Percentiles rank a stretch among this genome's conserved stretches.
Conservation (phyloP, 2,888 invertebrate species). For the Hypolimnas misippus region DNA sequence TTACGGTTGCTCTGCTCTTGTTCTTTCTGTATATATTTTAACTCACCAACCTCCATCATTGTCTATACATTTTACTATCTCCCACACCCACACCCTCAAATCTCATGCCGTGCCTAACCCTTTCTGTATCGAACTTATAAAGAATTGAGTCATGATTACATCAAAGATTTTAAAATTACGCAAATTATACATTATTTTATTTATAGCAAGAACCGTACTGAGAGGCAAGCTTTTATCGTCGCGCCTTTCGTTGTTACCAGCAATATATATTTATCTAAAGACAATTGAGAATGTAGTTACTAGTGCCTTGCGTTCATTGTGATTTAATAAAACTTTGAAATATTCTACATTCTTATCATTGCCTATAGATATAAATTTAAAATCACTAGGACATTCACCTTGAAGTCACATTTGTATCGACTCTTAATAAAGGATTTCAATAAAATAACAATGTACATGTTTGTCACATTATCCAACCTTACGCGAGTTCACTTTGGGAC, state of each 20-base stretch:
- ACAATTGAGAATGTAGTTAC: slow-evolving; percentile 30
- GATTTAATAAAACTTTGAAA: background rate
- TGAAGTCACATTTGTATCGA: slow-evolving; percentile 40
- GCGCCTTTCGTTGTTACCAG: slow-evolving; percentile 31
- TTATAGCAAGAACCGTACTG: slow-evolving; percentile 54
- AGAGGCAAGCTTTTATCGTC: slow-evolving; percentile 65
- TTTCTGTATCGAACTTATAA: slow-evolving; percentile 65
- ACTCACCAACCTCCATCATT: slow-evolving; percentile 72
- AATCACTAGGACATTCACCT: slow-evolving; percentile 44
- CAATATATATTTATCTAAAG: slow-evolving; percentile 35
- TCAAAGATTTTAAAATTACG: slow-evolving; percentile 30
- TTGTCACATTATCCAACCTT: slow-evolving; percentile 6
- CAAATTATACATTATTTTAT: slow-evolving; percentile 20
- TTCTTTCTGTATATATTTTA: slow-evolving; percentile 54
- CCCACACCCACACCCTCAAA: slow-evolving; percentile 58
- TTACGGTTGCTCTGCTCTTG: slow-evolving; percentile 54
- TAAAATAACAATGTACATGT: slow-evolving; percentile 16
- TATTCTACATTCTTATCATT: slow-evolving; percentile 32
- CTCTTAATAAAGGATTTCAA: slow-evolving; percentile 24
- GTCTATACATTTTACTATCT: slow-evolving; percentile 67
- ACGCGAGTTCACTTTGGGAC: slow-evolving; percentile 25
- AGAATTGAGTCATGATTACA: slow-evolving; percentile 44
- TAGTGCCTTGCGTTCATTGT: background rate
- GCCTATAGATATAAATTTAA: slow-evolving; percentile 43
- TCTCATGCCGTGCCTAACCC: slow-evolving; percentile 60